These are phyloP conservation scores for Cerastis rubricosa DNA, from an alignment of 2,888 invertebrate genomes.

Conservation along the genomic window DNA sequence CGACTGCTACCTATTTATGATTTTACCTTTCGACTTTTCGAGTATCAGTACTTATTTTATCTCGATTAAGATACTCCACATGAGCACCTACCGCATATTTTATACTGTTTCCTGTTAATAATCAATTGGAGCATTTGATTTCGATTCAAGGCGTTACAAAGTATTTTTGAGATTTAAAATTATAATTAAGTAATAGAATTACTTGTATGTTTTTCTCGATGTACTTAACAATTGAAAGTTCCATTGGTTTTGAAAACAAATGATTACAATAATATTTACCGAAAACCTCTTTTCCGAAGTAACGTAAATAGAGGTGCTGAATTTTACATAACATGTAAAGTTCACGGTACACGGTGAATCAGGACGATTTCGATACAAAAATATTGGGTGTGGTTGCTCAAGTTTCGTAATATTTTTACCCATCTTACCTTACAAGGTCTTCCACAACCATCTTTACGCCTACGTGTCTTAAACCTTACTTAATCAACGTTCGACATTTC, in stretches of 20 bases:
- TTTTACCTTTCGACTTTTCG: background rate
- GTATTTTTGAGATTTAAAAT: background rate
- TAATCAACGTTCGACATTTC: constrained; percentile 26
- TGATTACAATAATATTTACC: background rate
- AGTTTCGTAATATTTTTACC: constrained; percentile 18
- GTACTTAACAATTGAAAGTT: background rate
- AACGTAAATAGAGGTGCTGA: too few species aligned
- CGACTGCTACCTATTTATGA: background rate
- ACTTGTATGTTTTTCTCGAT: background rate
- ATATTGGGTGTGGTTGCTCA: background rate
- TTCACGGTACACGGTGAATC: background rate
- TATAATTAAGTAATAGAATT: background rate
- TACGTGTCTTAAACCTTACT: constrained; percentile 28
- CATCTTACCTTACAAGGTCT: constrained; percentile 21
- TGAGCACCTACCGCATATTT: background rate
- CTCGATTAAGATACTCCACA: background rate
- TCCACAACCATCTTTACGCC: background rate
- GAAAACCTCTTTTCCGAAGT: background rate
- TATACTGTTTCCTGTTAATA: background rate
- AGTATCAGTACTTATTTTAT: background rate
- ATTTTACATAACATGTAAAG: constrained; percentile 7
- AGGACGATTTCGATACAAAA: background rate
- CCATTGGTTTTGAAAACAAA: background rate
- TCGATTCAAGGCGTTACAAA: background rate
- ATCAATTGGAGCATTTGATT: background rate